These are phyloP conservation scores for Hipparchia semele DNA, from an alignment of 2,888 invertebrate species.

Conservation along the genomic window DNA sequence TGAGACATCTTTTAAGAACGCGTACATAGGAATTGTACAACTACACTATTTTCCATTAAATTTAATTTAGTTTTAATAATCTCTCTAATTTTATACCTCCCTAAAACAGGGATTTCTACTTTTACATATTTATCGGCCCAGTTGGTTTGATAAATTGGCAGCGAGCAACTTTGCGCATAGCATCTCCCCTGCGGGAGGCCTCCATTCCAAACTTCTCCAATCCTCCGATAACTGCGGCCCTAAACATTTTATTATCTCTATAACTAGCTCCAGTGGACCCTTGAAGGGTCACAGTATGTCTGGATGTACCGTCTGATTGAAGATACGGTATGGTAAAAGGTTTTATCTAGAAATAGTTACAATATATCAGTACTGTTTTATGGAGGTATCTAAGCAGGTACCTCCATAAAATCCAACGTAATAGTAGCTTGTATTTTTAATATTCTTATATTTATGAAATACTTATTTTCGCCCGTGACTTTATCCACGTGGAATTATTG, in stretches of 20 bases:
- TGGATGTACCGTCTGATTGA: slow-evolving; percentile 26
- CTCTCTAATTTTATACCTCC: no score
- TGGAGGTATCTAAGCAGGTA: background rate
- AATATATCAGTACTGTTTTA: background rate
- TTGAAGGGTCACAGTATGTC: slow-evolving; percentile 30
- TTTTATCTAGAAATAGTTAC: background rate
- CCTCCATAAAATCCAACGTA: no score
- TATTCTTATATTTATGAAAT: background rate
- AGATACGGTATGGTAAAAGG: slow-evolving; percentile 5
- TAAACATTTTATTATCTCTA: slow-evolving; percentile 35
- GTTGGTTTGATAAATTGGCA: background rate
- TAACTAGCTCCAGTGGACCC: slow-evolving; percentile 32
- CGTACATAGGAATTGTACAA: no score
- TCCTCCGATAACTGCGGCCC: slow-evolving; percentile 24
- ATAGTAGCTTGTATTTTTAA: no score
- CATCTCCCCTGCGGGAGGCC: background rate
- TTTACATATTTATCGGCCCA: background rate
- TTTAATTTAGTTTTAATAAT: background rate
- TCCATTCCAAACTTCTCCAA: slow-evolving; percentile 1
- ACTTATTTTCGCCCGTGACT: no score
- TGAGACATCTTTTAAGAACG: no score
- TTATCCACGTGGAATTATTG: no score
- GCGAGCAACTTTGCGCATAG: no score
- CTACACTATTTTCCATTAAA: no score
- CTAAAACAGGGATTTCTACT: no score